Conservation (phyloP, 2,888 invertebrate genomes). For the Zootermopsis nevadensis region DNA sequence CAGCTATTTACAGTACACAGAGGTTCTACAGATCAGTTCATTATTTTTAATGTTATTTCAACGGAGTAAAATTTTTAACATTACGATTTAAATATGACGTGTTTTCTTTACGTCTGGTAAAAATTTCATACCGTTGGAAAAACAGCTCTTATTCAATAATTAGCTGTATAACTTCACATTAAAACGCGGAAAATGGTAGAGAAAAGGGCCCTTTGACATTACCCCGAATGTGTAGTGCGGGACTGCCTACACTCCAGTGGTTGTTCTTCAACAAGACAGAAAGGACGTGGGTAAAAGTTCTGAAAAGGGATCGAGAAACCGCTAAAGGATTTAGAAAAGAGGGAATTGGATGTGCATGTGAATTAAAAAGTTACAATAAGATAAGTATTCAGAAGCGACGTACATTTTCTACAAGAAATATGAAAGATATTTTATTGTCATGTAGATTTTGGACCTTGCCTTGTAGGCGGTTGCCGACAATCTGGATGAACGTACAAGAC, state of each 20-base stretch:
- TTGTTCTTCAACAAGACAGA: neutral
- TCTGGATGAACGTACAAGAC: too few species aligned
- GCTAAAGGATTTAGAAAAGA: neutral
- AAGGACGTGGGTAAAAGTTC: neutral
- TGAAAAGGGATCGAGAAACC: neutral
- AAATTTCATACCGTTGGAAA: neutral
- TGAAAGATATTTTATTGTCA: too few species aligned
- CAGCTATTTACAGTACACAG: conserved; percentile 25
- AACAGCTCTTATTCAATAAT: neutral
- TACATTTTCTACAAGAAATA: too few species aligned
- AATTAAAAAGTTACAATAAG: too few species aligned
- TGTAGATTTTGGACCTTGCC: too few species aligned
- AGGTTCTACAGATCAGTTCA: neutral
- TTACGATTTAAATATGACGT: neutral
- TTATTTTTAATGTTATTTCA: conserved; percentile 19
- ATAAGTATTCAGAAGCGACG: too few species aligned
- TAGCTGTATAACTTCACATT: neutral
- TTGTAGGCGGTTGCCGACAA: too few species aligned
- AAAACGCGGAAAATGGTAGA: neutral
- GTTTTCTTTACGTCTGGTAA: neutral
- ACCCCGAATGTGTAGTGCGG: neutral
- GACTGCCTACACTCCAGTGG: neutral
- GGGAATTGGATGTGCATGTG: too few species aligned
- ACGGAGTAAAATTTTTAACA: conserved; percentile 16
- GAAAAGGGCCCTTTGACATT: neutral